Conservation (phyloP, 2,888 invertebrate genomes). For the Parapristionchus giblindavisi region DNA sequence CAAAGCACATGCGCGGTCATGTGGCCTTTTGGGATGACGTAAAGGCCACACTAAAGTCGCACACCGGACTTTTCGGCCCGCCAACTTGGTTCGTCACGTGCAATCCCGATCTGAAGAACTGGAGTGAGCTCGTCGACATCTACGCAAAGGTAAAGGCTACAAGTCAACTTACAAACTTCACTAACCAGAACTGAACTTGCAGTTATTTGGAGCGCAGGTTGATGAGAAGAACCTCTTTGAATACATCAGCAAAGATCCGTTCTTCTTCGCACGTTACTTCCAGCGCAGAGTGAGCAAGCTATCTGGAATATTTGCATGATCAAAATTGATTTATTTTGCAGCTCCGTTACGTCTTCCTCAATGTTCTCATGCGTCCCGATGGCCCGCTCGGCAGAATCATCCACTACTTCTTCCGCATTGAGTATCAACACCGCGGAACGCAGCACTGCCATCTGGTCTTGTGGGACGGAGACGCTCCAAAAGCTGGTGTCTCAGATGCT, state of each 20-base stretch:
- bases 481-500: neutral
- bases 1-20: neutral
- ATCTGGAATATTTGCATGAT: neutral
- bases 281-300: neutral
- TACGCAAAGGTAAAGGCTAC: neutral
- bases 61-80: constrained; percentile 32
- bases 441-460: constrained; percentile 28
- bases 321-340: no score
- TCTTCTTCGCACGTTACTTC: constrained; percentile 4
- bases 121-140: constrained; percentile 20
- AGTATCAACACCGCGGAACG: constrained; percentile 19
- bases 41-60: neutral
- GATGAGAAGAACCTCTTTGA: neutral
- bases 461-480: constrained; percentile 4
- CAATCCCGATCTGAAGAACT: constrained; percentile 26
- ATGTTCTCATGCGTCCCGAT: neutral
- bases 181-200: neutral
- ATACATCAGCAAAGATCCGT: constrained; percentile 6
- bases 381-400: neutral
- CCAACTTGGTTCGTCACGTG: constrained; percentile 38
- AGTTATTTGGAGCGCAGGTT: neutral
- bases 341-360: neutral
- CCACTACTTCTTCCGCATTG: neutral
- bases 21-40: neutral
- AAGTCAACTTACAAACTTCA: no score